phyloP scores from a whole-genome alignment of 2,113 vertebrate genomes.

The Dicrurus megarhynchus region DNA sequence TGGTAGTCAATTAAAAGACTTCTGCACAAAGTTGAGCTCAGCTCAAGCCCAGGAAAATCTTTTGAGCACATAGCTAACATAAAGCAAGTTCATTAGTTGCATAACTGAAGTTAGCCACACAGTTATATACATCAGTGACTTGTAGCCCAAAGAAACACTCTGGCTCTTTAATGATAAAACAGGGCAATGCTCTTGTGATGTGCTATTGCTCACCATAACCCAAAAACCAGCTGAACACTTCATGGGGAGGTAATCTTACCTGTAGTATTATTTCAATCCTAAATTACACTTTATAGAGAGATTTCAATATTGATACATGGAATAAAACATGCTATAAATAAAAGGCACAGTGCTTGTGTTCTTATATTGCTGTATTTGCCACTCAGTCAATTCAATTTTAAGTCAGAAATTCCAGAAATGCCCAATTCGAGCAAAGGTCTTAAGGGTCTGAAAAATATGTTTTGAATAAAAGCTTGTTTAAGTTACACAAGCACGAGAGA shows the following conservation, averaged over 20 bases:
- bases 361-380: not conserved
- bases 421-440: conserved; percentile 1
- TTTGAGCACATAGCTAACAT: not conserved
- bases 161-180: too few relatives aligned
- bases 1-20: not conserved
- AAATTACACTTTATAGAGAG: not conserved
- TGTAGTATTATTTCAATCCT: not conserved
- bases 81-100: not conserved
- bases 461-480: conserved; percentile 53
- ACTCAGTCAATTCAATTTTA: not conserved
- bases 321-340: not conserved
- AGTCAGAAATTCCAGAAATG: conserved; percentile 39
- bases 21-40: not conserved
- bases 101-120: not conserved
- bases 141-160: not conserved
- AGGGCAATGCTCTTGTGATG: not conserved
- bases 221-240: not conserved
- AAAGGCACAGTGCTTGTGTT: not conserved
- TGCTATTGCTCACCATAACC: not conserved
- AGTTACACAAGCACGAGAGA: conserved; percentile 13
- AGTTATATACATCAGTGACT: not conserved
- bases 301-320: not conserved
- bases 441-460: not conserved
- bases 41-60: not conserved
- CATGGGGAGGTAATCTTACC: not conserved